phyloP scores from a whole-genome alignment of 1,140 invertebrate species.

The Telenomus remus region DNA sequence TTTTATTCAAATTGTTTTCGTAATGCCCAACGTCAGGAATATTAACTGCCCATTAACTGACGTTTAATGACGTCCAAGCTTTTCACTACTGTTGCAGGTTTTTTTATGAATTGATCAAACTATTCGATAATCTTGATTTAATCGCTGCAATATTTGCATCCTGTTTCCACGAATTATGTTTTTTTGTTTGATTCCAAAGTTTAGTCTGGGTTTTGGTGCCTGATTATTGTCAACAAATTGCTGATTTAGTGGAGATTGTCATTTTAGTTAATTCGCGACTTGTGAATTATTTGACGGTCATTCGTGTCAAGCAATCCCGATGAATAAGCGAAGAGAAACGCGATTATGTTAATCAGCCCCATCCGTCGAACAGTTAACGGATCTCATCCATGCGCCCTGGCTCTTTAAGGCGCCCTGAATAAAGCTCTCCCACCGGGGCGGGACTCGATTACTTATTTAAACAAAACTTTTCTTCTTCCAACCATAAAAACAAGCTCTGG shows the following conservation, averaged over 20 bases:
- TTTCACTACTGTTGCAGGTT: not conserved
- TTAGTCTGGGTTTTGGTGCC: too few species aligned
- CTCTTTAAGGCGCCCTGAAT: constrained; percentile 27
- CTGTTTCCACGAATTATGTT: too few species aligned
- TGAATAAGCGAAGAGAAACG: constrained; percentile 34
- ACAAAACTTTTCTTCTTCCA: constrained; percentile 10
- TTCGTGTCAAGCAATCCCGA: constrained; percentile 21
- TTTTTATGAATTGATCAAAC: constrained; percentile 11
- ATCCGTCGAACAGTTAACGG: constrained; percentile 31
- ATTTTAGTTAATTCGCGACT: too few species aligned
- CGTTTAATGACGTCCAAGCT: not conserved
- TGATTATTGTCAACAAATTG: too few species aligned
- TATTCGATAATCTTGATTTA: too few species aligned
- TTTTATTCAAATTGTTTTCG: constrained; percentile 13
- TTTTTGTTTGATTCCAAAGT: too few species aligned
- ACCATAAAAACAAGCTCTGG: constrained; percentile 8
- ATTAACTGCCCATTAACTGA: not conserved
- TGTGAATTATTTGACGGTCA: constrained; percentile 10
- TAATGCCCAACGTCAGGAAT: not conserved
- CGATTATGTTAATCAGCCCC: constrained; percentile 42
- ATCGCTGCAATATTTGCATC: too few species aligned
- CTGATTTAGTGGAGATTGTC: too few species aligned
- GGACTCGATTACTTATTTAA: constrained; percentile 34
- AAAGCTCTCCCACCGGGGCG: constrained; percentile 4
- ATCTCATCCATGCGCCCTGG: constrained; percentile 18